phyloP scores from a whole-genome alignment of 2,888 invertebrate genomes.

The Pharmacophagus antenor region DNA sequence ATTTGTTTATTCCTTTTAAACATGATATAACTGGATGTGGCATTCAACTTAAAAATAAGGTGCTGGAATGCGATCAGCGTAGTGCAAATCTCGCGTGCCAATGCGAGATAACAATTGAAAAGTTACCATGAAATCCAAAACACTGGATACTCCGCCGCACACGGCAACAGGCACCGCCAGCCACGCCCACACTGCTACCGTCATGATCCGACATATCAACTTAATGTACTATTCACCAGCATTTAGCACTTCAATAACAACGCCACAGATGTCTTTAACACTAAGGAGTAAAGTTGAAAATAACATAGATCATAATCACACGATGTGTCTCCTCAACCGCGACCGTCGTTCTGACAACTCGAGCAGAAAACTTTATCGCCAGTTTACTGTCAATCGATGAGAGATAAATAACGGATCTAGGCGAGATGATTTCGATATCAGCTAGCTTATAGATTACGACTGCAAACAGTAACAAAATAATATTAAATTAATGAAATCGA shows the following conservation, averaged over 20 bases:
- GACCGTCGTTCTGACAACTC: conserved; percentile 49
- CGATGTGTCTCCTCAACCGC: conserved; percentile 54
- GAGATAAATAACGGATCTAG: conserved; percentile 57
- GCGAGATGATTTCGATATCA: conserved; percentile 50
- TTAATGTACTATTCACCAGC: conserved; percentile 52
- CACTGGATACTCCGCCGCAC: conserved; percentile 75
- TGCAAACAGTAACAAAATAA: background rate
- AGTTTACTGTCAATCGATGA: conserved; percentile 46
- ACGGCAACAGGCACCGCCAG: conserved; percentile 66
- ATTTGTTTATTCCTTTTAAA: no score
- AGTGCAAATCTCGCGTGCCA: conserved; percentile 15
- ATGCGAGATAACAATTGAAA: conserved; percentile 37
- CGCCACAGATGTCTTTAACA: conserved; percentile 36
- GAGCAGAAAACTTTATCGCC: conserved; percentile 55
- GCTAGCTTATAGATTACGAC: conserved; percentile 33
- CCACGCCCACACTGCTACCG: conserved; percentile 62
- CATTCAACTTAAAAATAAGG: conserved; percentile 30
- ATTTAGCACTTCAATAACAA: conserved; percentile 28
- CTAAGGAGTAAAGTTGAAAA: conserved; percentile 43
- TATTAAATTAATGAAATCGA: background rate
- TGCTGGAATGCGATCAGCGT: conserved; percentile 27
- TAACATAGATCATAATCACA: conserved; percentile 38
- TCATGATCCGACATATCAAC: conserved; percentile 67
- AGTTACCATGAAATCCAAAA: conserved; percentile 73
- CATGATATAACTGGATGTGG: conserved; percentile 24